Evolutionary conservation across 2,113 vertebrate genomes (phyloP).

Genomic region (Callipepla californica): DNA sequence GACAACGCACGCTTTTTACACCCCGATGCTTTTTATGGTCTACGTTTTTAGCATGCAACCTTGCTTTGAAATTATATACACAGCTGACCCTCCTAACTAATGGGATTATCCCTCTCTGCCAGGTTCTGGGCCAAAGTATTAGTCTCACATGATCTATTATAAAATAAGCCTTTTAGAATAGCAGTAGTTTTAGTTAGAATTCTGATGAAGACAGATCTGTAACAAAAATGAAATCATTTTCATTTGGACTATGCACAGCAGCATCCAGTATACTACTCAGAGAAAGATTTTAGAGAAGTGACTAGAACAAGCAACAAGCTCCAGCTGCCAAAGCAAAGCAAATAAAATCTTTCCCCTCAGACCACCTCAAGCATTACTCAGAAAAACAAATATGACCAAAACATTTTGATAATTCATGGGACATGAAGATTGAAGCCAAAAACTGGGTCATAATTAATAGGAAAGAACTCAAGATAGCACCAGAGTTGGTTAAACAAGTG

Average conservation of each 20-base stretch:
- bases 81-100: neutral
- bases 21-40: neutral
- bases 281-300: neutral
- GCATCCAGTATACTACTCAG: neutral
- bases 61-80: neutral
- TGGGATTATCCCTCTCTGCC: neutral
- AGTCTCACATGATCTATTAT: conserved; percentile 21
- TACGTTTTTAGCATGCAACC: neutral
- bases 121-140: neutral
- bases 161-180: conserved; percentile 36
- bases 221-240: neutral
- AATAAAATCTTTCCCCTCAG: neutral
- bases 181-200: conserved; percentile 7
- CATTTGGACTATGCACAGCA: neutral
- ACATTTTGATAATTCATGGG: neutral
- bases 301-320: neutral
- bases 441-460: neutral
- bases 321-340: neutral
- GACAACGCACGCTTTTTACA: neutral
- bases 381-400: neutral
- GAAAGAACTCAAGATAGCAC: neutral
- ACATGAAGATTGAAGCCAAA: neutral
- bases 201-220: conserved; percentile 21
- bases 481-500: neutral
- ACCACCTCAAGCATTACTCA: neutral